A percentile compares a stretch with the other conserved stretches of the same genome.
Conservation (phyloP, 2,888 invertebrate species). For the Plagiodera versicolora region DNA sequence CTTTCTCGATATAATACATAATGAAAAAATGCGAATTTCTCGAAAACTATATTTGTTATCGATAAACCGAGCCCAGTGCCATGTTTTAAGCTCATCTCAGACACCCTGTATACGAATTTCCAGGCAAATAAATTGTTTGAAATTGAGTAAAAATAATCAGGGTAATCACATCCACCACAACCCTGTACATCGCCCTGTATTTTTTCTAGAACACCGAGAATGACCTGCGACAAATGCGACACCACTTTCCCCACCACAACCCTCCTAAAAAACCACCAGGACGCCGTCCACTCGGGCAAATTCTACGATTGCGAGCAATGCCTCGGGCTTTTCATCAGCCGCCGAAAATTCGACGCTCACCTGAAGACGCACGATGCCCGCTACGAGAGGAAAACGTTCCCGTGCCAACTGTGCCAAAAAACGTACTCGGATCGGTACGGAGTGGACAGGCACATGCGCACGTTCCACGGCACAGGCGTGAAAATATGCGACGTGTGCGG, state of each 20-base stretch:
- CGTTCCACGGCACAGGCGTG: slow-evolving; percentile 13
- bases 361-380: slow-evolving; percentile 34
- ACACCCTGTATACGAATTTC: no score
- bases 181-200: no score
- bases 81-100: no score
- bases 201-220: no score
- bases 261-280: slow-evolving; percentile 4
- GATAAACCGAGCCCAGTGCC: no score
- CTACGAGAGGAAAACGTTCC: slow-evolving; percentile 19
- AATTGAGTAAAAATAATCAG: no score
- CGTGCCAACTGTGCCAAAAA: slow-evolving; percentile 51
- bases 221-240: slow-evolving; percentile 7
- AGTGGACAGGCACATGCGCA: slow-evolving; percentile 52
- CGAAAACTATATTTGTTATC: no score
- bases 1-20: no score
- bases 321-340: slow-evolving; percentile 34
- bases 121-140: no score
- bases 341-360: slow-evolving; percentile 32
- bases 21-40: no score
- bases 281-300: neutral
- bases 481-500: slow-evolving; percentile 27
- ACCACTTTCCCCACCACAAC: neutral
- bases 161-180: no score
- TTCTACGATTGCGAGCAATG: slow-evolving; percentile 28
- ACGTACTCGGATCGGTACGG: slow-evolving; percentile 45